Evolutionary conservation across 2,888 invertebrate genomes (phyloP).

Genomic region (Macaria notata): DNA sequence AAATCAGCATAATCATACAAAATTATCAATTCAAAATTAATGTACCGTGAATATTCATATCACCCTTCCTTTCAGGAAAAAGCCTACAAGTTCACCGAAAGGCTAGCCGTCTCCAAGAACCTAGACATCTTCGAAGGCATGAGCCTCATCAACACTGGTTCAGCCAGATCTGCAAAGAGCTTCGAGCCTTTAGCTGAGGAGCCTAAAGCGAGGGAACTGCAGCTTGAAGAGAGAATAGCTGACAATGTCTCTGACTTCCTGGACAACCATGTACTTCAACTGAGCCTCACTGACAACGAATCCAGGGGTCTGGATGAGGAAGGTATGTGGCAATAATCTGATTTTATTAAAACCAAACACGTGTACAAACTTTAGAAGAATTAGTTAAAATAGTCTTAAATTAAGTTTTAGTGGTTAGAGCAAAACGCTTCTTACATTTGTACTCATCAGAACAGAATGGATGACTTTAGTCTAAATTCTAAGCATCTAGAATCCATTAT

Average conservation of each 20-base stretch:
- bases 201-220: conserved; percentile 67
- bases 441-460: no score
- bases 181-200: conserved; percentile 71
- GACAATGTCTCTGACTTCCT: conserved; percentile 72
- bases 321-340: conserved; percentile 47
- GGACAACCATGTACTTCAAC: conserved; percentile 73
- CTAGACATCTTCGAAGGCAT: conserved; percentile 78
- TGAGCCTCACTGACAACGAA: conserved; percentile 64
- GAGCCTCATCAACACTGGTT: conserved; percentile 74
- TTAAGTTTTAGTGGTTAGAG: no score
- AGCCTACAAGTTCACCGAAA: conserved; percentile 82
- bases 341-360: no score
- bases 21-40: neutral
- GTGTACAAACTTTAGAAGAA: no score
- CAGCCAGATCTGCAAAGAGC: conserved; percentile 72
- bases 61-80: conserved; percentile 74
- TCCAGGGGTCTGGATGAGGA: conserved; percentile 72
- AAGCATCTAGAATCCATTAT: no score
- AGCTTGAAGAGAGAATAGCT: conserved; percentile 70
- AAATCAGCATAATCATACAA: no score
- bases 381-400: no score
- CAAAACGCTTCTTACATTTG: no score
- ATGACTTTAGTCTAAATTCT: no score
- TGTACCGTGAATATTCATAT: conserved; percentile 19
- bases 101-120: conserved; percentile 78